Percentiles rank a stretch among this genome's conserved stretches.
These are phyloP conservation scores for Cantharis rustica DNA, from an alignment of 2,888 invertebrate genomes.

Conservation along the genomic window DNA sequence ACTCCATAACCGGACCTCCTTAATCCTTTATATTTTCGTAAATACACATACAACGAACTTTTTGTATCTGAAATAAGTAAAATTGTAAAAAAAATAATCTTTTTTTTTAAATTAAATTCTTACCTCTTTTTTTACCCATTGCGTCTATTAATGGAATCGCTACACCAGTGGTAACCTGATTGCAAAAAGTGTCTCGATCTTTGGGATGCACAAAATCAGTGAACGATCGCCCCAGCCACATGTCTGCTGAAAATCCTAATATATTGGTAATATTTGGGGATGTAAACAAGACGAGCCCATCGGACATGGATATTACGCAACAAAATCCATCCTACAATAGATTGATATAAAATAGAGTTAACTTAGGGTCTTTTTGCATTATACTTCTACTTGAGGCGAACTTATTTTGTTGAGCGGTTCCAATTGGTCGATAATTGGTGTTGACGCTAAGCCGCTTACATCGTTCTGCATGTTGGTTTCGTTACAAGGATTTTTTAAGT, in stretches of 20 bases:
- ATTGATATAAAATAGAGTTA: background rate
- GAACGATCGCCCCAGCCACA: conserved; percentile 85
- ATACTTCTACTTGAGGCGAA: conserved; percentile 9
- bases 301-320: conserved; percentile 81
- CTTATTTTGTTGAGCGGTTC: conserved; percentile 14
- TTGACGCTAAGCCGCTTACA: background rate
- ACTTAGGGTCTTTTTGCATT: background rate
- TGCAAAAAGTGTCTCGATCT: conserved; percentile 74
- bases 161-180: conserved; percentile 72
- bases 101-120: background rate
- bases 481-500: background rate
- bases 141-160: conserved; percentile 64
- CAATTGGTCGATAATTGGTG: conserved; percentile 5
- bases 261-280: conserved; percentile 70
- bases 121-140: conserved; percentile 52
- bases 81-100: background rate
- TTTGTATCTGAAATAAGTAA: conserved; percentile 52
- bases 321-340: conserved; percentile 69
- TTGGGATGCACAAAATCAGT: conserved; percentile 86
- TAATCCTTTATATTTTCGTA: conserved; percentile 70
- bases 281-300: conserved; percentile 79
- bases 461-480: background rate
- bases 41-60: conserved; percentile 64
- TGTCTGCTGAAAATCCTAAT: conserved; percentile 79
- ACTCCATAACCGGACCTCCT: conserved; percentile 65